A percentile compares a stretch with the other conserved stretches of the same genome.
Evolutionary conservation across 2,113 vertebrate genomes (phyloP).

Genomic region (Benitochromis conjunctus): DNA sequence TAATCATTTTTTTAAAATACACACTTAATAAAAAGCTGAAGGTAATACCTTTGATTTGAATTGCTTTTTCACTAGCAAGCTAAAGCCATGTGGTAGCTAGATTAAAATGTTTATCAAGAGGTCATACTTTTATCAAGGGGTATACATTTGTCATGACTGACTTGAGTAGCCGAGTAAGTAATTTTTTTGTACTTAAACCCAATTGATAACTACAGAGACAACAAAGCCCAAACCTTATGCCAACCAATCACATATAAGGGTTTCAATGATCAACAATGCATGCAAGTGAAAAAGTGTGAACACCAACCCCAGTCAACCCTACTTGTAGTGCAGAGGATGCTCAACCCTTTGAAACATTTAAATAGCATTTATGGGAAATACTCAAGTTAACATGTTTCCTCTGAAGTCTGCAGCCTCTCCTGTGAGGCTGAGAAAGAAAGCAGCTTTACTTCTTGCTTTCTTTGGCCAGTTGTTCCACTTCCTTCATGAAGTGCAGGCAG

Average conservation of each 20-base stretch:
- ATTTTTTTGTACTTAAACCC: neutral
- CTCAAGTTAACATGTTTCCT: neutral
- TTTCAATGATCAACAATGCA: neutral
- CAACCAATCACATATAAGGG: neutral
- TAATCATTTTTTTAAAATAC: neutral
- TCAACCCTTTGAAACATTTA: neutral
- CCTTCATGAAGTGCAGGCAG: constrained; percentile 91
- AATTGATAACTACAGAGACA: neutral
- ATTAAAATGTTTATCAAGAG: neutral
- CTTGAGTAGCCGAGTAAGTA: neutral
- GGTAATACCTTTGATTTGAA: no score
- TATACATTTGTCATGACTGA: neutral
- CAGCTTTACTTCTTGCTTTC: constrained; percentile 6
- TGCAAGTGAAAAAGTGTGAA: neutral
- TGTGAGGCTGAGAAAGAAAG: neutral
- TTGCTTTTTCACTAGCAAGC: no score
- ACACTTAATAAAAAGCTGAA: no score
- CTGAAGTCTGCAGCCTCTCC: neutral
- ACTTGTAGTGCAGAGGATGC: neutral
- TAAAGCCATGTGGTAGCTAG: no score
- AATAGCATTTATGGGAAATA: neutral
- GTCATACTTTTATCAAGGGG: neutral
- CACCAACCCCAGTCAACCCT: neutral
- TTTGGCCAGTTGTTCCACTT: constrained; percentile 79
- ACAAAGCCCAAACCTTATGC: neutral